phyloP scores from a whole-genome alignment of 2,113 vertebrate genomes.

The Pycnonotus jocosus region DNA sequence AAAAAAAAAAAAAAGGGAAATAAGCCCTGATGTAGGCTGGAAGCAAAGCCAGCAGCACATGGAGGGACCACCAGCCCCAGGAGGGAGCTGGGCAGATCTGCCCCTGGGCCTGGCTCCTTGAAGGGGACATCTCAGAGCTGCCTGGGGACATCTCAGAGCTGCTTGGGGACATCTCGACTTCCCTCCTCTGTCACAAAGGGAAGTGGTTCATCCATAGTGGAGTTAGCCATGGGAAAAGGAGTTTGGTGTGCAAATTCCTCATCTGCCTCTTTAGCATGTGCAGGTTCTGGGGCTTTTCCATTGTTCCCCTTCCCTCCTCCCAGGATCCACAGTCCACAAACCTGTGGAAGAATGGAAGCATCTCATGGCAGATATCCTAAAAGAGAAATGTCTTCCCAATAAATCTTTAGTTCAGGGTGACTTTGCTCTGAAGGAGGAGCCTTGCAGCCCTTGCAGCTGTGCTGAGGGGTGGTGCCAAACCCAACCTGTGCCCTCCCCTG shows the following conservation, averaged over 20 bases:
- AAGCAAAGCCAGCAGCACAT: fast-evolving
- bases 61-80: background rate
- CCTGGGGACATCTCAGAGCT: background rate
- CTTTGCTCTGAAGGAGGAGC: background rate
- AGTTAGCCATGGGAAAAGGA: background rate
- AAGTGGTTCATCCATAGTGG: background rate
- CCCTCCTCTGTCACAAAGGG: background rate
- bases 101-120: background rate
- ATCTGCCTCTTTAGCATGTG: background rate
- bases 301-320: background rate
- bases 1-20: background rate
- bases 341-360: background rate
- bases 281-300: background rate
- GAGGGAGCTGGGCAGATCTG: background rate
- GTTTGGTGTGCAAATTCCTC: background rate
- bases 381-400: background rate
- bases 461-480: background rate
- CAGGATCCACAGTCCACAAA: background rate
- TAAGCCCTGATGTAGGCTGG: background rate
- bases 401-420: background rate
- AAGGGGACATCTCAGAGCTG: background rate
- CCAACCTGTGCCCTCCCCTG: background rate
- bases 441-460: background rate
- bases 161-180: fast-evolving
- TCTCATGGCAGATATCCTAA: background rate